These are phyloP conservation scores for Eretmochelys imbricata DNA, from an alignment of 2,113 vertebrate species.

Conservation along the genomic window DNA sequence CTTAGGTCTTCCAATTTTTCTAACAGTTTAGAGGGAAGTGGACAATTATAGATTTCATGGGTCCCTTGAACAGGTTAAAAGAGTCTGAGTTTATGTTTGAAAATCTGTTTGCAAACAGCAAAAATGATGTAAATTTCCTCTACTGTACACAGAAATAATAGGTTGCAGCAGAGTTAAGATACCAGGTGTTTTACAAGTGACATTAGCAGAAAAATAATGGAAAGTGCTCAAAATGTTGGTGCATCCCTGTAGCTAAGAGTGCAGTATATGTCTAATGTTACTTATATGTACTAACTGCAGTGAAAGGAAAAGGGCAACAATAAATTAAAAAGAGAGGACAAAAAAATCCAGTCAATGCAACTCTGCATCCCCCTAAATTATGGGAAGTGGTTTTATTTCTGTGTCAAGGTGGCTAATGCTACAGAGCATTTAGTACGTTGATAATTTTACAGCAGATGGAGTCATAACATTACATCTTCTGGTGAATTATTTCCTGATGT, in stretches of 20 bases:
- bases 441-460: constrained; percentile 69
- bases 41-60: constrained; percentile 77
- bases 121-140: constrained; percentile 79
- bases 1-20: constrained; percentile 43
- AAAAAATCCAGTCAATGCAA: constrained; percentile 66
- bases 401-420: constrained; percentile 23
- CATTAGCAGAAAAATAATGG: constrained; percentile 60
- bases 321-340: constrained; percentile 57
- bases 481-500: constrained; percentile 44
- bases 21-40: constrained; percentile 65
- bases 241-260: constrained; percentile 65
- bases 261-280: constrained; percentile 57
- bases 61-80: constrained; percentile 75
- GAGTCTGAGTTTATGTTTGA: constrained; percentile 76
- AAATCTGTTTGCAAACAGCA: constrained; percentile 82
- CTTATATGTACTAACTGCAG: constrained; percentile 57
- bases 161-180: constrained; percentile 71
- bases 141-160: constrained; percentile 76
- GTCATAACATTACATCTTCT: constrained; percentile 66
- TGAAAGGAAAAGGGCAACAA: constrained; percentile 62
- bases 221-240: constrained; percentile 68
- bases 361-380: constrained; percentile 47
- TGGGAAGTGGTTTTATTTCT: constrained; percentile 63
- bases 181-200: constrained; percentile 62
- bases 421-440: constrained; percentile 41